These are phyloP conservation scores for Carollia perspicillata DNA, from an alignment of 2,113 vertebrate species.

Conservation along the genomic window DNA sequence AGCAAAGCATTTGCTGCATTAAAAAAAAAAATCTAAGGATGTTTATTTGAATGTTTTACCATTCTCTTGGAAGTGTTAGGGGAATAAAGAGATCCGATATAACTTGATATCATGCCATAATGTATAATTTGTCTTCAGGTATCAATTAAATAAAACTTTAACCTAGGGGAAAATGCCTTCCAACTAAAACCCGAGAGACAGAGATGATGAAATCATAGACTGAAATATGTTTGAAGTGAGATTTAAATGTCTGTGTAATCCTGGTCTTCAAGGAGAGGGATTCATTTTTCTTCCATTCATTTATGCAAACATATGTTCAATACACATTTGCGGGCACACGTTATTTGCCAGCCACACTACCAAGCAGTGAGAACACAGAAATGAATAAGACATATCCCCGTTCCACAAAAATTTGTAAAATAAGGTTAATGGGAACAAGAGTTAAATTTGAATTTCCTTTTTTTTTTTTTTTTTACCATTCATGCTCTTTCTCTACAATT, in stretches of 20 bases:
- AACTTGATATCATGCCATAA: neutral
- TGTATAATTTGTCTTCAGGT: neutral
- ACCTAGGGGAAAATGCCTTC: neutral
- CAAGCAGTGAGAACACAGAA: neutral
- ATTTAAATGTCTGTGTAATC: neutral
- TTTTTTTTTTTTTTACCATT: constrained; percentile 12
- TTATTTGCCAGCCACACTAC: neutral
- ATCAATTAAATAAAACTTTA: constrained; percentile 2
- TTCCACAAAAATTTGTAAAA: neutral
- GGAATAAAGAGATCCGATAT: neutral
- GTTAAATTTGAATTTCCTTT: neutral
- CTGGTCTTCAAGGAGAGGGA: neutral
- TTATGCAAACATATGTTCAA: neutral
- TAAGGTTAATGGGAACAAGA: neutral
- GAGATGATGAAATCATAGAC: neutral
- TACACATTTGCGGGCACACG: neutral
- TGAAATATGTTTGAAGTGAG: neutral
- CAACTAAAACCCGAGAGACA: neutral
- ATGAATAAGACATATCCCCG: neutral
- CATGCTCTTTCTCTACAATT: neutral
- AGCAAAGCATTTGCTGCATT: neutral
- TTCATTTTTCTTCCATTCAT: neutral
- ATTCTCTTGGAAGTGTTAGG: neutral
- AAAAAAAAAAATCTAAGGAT: neutral
- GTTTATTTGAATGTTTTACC: neutral